A percentile compares a stretch with the other conserved stretches of the same genome.
These are phyloP conservation scores for Acrocephalus scirpaceus DNA, from an alignment of 2,797 vertebrate species.

Conservation along the genomic window DNA sequence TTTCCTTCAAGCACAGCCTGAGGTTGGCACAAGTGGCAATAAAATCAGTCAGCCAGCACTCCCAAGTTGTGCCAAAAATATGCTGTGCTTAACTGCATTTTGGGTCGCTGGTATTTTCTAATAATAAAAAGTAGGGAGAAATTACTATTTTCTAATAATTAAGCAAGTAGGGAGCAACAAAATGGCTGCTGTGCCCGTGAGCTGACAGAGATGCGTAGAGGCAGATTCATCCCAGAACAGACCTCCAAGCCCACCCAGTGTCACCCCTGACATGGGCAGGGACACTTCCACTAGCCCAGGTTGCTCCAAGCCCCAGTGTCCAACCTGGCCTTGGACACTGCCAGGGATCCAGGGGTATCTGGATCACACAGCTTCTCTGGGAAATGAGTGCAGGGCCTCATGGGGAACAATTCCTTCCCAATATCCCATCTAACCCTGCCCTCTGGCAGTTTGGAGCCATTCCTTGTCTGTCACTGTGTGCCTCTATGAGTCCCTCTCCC, in stretches of 20 bases:
- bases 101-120: not conserved
- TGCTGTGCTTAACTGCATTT: accelerated
- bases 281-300: not conserved
- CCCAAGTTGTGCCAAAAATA: not conserved
- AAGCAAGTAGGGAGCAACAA: not conserved
- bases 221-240: not conserved
- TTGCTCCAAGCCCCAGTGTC: not conserved
- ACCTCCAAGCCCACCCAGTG: not conserved
- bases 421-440: not conserved
- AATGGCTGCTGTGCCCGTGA: not conserved
- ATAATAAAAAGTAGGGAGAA: too few relatives aligned
- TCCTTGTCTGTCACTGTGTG: not conserved
- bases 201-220: accelerated
- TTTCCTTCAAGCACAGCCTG: not conserved
- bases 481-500: not conserved
- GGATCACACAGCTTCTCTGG: not conserved
- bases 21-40: not conserved
- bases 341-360: not conserved
- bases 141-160: not conserved
- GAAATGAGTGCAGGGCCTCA: not conserved
- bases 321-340: not conserved
- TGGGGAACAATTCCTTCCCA: not conserved
- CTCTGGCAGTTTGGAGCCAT: not conserved
- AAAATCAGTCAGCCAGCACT: too few relatives aligned
- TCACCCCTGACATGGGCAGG: not conserved